Evolutionary conservation across 23 tunicate species (phyloP).

Genomic region (Trididemnum nubilum): DNA sequence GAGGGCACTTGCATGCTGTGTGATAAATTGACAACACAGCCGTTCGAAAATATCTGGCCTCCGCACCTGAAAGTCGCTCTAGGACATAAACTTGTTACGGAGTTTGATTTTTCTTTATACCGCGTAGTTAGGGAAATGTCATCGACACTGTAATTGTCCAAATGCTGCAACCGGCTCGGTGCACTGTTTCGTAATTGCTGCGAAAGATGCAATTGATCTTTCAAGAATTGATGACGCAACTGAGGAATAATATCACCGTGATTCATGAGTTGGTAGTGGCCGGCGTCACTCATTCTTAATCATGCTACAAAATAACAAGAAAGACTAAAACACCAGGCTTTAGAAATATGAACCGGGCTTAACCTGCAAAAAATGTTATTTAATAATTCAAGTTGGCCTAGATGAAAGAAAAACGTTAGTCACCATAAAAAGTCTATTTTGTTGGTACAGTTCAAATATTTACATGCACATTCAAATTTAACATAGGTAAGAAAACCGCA

Average conservation of each 20-base stretch:
- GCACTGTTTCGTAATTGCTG: conserved; percentile 38
- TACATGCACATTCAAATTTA: too few relatives aligned
- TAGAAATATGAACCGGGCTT: too few relatives aligned
- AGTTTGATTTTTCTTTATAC: background rate
- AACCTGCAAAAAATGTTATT: too few relatives aligned
- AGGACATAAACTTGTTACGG: conserved; percentile 24
- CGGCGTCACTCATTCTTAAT: background rate
- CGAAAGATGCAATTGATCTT: background rate
- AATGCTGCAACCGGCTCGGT: conserved; percentile 46
- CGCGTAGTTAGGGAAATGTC: background rate
- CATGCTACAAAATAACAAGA: background rate
- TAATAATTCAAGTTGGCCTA: too few relatives aligned
- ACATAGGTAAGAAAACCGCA: too few relatives aligned
- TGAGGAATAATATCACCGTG: background rate
- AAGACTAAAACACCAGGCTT: background rate
- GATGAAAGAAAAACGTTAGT: too few relatives aligned
- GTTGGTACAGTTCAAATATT: too few relatives aligned
- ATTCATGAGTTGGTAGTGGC: background rate
- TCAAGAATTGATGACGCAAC: background rate
- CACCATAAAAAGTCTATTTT: too few relatives aligned
- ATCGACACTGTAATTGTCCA: background rate
- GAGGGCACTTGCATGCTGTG: background rate
- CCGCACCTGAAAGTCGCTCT: background rate
- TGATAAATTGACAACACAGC: background rate
- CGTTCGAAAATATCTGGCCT: too few relatives aligned